A percentile compares a stretch with the other conserved stretches of the same genome.
Evolutionary conservation across 2,113 vertebrate genomes (phyloP).

Genomic region (Zosterops borbonicus): DNA sequence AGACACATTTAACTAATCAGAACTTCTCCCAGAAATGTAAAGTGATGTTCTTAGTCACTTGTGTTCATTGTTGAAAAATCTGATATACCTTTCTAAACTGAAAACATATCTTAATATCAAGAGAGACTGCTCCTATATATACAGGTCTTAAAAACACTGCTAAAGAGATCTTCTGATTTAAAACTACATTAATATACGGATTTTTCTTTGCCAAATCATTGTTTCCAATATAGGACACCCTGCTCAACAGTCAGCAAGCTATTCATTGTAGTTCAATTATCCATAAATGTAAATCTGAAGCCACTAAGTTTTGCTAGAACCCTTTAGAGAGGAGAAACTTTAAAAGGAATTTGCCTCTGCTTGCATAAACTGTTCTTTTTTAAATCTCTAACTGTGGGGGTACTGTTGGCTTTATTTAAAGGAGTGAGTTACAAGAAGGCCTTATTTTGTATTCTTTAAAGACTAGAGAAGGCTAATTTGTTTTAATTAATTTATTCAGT

Average conservation of each 20-base stretch:
- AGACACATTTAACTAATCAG: background rate
- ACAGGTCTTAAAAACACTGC: background rate
- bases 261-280: background rate
- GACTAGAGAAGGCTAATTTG: constrained; percentile 44
- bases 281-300: background rate
- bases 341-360: background rate
- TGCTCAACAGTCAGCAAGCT: background rate
- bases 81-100: background rate
- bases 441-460: constrained; percentile 44
- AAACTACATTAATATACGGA: background rate
- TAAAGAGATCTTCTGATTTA: background rate
- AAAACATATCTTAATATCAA: background rate
- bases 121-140: background rate
- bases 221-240: background rate
- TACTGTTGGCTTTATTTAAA: constrained; percentile 42
- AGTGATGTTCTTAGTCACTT: background rate
- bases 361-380: constrained; percentile 6
- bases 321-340: background rate
- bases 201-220: background rate
- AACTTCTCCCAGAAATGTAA: background rate
- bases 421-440: background rate
- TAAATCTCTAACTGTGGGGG: constrained; percentile 21
- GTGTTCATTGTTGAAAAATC: background rate
- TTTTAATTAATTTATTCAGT: constrained; percentile 53
- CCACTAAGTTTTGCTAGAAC: background rate